Evolutionary conservation across 2,113 vertebrate genomes (phyloP).

Genomic region (Callionymus lyra): DNA sequence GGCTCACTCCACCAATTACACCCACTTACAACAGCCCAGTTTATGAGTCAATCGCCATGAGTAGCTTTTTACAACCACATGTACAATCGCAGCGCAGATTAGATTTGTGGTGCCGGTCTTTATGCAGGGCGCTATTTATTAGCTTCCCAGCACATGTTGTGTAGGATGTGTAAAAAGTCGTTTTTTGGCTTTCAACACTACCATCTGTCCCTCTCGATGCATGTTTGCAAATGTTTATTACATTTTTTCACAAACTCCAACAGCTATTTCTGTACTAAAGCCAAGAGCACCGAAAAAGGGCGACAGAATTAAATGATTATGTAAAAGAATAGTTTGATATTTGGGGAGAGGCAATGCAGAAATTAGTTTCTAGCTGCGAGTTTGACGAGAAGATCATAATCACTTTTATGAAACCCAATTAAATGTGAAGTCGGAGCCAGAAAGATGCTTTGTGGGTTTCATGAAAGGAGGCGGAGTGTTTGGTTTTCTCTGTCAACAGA

Average conservation of each 20-base stretch:
- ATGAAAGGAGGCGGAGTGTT: background rate
- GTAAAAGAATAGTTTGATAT: constrained; percentile 9
- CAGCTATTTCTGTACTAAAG: constrained; percentile 6
- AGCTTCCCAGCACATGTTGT: constrained; percentile 10
- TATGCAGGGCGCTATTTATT: constrained; percentile 7
- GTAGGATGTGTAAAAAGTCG: constrained; percentile 4
- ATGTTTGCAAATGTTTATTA: constrained; percentile 16
- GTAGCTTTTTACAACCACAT: constrained; percentile 21
- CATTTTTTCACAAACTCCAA: constrained; percentile 18
- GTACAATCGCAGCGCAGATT: constrained; percentile 2
- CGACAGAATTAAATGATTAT: constrained; percentile 4
- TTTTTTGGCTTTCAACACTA: constrained; percentile 5
- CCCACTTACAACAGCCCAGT: constrained; percentile 19
- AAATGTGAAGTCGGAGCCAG: constrained; percentile 6
- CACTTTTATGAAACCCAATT: background rate
- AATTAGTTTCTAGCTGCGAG: background rate
- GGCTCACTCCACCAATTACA: constrained; percentile 18
- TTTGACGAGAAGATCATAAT: constrained; percentile 4
- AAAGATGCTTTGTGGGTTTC: background rate
- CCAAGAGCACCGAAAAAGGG: constrained; percentile 6
- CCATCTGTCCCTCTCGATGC: constrained; percentile 7
- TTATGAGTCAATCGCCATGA: constrained; percentile 30
- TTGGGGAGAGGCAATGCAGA: constrained; percentile 4
- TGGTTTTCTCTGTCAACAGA: background rate
- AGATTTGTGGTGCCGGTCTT: too few species aligned